Evolutionary conservation across 23 tunicate species (phyloP), one percentile per base, ranked within the genome.

Genomic region (Ascidia mentula): DNA sequence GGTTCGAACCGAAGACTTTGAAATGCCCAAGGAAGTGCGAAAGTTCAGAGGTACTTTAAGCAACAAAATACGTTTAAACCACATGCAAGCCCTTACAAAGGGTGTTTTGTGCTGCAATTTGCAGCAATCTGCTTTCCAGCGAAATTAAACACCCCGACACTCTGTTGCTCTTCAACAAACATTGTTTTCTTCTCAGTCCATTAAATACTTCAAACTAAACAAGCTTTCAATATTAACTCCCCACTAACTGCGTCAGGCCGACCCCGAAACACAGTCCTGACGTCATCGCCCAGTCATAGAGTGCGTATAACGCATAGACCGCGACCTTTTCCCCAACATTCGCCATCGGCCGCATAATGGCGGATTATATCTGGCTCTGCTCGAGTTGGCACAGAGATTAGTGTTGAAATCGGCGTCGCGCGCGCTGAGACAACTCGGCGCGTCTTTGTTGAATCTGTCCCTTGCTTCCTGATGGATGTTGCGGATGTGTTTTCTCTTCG

Each of bases 41-140:
- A 91, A 60, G 71, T 91, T 80, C 32, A 77, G 90, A 91, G 97
- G 97, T 91, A 0, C n/a, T n/a, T n/a, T n/a, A n/a, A n/a, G n/a
- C n/a, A n/a, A n/a, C 15, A 18, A 45, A 45, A 45, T 45, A 15
- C 18, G 17, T n/a, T n/a, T n/a, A n/a, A n/a, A n/a, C n/a, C n/a
- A 75, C n/a, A 35, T 20, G 34, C 36, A 75, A 75, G 20, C 36
- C 18, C 36, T 18, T 35, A n/a, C 74, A 30, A 69, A n/a, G n/a
- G 18, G 32, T 69, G 32, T 69, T 69, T 69, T 69, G n/a, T 69
- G 17, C 15, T n/a, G 28, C 28, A 45, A 15, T 45, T 45, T 45
- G 18, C 17, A 15, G 17, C 17, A 45, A 15, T 45, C 18, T 45
- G 17, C 18, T 45, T 45, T 45, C 60, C 18, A 45, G 17, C 18